These are phyloP conservation scores for Barnardius zonarius DNA, from an alignment of 2,113 vertebrate genomes.

Conservation along the genomic window DNA sequence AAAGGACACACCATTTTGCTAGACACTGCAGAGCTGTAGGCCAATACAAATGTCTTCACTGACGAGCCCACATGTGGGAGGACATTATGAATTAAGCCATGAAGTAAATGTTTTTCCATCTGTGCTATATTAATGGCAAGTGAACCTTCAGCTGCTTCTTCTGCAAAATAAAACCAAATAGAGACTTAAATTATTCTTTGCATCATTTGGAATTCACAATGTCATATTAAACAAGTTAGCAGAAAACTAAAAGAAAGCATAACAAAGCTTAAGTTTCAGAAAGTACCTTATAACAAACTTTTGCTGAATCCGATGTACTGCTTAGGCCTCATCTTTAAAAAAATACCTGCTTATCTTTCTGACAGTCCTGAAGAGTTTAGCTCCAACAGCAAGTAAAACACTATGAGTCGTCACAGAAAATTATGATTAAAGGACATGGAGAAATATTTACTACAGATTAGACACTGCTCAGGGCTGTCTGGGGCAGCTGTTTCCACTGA, in stretches of 20 bases:
- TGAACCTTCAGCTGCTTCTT: slow-evolving; percentile 79
- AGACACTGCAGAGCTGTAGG: slow-evolving; percentile 90
- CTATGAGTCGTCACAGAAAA: not conserved
- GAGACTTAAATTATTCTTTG: not conserved
- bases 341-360: not conserved
- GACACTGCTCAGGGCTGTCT: not conserved
- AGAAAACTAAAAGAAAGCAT: not conserved
- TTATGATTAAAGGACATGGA: not conserved
- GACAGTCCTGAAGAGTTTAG: not conserved
- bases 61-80: slow-evolving; percentile 86
- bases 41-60: slow-evolving; percentile 90
- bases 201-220: not conserved
- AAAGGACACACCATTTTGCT: slow-evolving; percentile 90
- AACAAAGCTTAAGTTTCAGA: not conserved
- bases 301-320: not conserved
- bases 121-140: slow-evolving; percentile 83
- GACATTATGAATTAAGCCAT: slow-evolving; percentile 90
- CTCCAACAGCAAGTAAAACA: not conserved
- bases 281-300: not conserved
- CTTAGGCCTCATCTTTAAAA: not conserved
- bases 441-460: not conserved
- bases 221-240: not conserved
- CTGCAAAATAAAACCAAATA: slow-evolving; percentile 66
- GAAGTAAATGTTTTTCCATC: slow-evolving; percentile 88
- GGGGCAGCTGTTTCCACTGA: not conserved